phyloP scores from a whole-genome alignment of 2,113 vertebrate species.

The Ophiodon elongatus region DNA sequence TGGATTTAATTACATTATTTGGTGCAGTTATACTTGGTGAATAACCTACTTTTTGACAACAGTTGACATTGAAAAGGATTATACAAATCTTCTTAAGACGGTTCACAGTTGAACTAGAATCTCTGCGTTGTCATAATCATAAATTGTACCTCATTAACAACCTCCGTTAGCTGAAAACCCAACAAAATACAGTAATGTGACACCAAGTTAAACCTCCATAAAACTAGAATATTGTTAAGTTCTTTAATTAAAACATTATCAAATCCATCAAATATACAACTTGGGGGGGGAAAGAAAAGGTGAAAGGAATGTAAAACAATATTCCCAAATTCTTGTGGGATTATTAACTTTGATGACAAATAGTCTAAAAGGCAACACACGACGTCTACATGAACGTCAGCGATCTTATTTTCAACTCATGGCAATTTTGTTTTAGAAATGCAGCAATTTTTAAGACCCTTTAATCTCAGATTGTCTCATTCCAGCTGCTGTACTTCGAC shows the following conservation, averaged over 20 bases:
- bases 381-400: neutral
- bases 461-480: neutral
- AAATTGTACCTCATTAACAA: neutral
- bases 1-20: neutral
- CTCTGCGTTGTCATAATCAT: neutral
- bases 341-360: neutral
- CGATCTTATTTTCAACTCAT: neutral
- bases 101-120: slow-evolving; percentile 44
- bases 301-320: neutral
- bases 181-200: neutral
- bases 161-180: too few relatives aligned
- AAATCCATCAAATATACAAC: neutral
- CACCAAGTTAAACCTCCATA: neutral
- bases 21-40: neutral
- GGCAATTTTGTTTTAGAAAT: neutral
- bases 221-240: neutral
- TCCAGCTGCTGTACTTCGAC: neutral
- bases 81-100: slow-evolving; percentile 61
- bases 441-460: neutral
- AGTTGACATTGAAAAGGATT: slow-evolving; percentile 73
- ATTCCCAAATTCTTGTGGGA: neutral
- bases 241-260: neutral
- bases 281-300: neutral
- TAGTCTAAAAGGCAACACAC: neutral
- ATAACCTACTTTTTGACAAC: slow-evolving; percentile 53